A percentile compares a stretch with the other conserved stretches of the same genome.
Evolutionary conservation across 1,140 invertebrate genomes (phyloP).

Genomic region (Tetraneura akinire): DNA sequence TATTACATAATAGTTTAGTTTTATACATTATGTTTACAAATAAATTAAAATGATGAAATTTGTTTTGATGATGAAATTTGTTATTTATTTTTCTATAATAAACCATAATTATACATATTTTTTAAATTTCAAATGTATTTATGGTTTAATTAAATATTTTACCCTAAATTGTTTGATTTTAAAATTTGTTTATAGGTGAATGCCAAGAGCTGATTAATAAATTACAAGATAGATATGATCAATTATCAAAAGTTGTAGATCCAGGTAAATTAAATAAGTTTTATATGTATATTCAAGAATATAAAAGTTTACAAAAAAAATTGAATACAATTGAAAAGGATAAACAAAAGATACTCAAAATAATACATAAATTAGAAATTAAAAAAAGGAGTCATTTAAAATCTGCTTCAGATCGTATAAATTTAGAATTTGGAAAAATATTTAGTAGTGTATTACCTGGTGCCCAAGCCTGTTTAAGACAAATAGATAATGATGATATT

Average conservation of each 20-base stretch:
- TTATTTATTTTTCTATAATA: no score
- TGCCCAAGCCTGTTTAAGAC: conserved; percentile 80
- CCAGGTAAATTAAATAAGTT: conserved; percentile 44
- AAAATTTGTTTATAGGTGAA: conserved; percentile 37
- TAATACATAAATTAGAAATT: conserved; percentile 85
- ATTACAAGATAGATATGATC: conserved; percentile 58
- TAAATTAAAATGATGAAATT: no score
- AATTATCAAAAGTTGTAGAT: conserved; percentile 51
- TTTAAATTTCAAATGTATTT: neutral
- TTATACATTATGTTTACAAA: no score
- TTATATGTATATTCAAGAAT: conserved; percentile 42
- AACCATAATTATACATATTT: no score
- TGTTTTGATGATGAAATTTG: no score
- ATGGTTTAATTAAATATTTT: neutral
- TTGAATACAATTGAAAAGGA: conserved; percentile 61
- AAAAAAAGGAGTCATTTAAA: conserved; percentile 82
- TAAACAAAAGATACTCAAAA: conserved; percentile 76
- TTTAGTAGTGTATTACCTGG: conserved; percentile 90
- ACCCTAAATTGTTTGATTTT: neutral
- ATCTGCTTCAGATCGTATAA: conserved; percentile 79
- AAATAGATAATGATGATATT: conserved; percentile 74
- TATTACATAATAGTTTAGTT: no score
- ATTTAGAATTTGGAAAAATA: conserved; percentile 94
- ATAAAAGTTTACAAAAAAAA: conserved; percentile 15
- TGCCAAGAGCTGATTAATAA: neutral